Evolutionary conservation across 2,113 vertebrate genomes (phyloP).

Genomic region (Anguilla rostrata): DNA sequence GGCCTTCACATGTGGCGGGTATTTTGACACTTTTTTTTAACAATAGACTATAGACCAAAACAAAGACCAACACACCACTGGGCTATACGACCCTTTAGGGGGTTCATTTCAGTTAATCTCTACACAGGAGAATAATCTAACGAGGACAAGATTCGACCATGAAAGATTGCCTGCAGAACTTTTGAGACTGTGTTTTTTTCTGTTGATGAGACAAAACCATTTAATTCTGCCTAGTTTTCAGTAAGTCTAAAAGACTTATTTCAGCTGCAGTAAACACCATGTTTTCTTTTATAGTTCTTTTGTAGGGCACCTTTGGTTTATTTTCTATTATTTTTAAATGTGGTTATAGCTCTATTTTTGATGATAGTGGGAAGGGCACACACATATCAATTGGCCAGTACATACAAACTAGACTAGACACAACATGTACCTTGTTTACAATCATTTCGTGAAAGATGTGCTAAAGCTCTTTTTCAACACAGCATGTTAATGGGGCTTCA

Average conservation of each 20-base stretch:
- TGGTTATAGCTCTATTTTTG: no score
- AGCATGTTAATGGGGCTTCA: not conserved
- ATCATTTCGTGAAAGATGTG: not conserved
- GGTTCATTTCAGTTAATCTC: not conserved
- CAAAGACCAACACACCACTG: not conserved
- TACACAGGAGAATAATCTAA: not conserved
- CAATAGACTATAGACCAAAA: not conserved
- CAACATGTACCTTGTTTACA: not conserved
- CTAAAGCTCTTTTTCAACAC: constrained; percentile 10
- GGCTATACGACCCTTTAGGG: not conserved
- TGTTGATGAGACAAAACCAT: not conserved
- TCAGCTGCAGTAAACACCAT: constrained; percentile 41
- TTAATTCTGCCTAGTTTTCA: constrained; percentile 35
- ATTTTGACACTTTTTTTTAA: not conserved
- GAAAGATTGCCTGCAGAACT: not conserved
- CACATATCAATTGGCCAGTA: not conserved
- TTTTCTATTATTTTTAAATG: constrained; percentile 7
- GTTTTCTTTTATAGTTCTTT: constrained; percentile 59
- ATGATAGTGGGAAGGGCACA: not conserved
- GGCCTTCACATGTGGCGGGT: not conserved
- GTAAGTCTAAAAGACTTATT: constrained; percentile 33
- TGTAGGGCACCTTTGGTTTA: constrained; percentile 50
- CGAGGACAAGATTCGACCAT: not conserved
- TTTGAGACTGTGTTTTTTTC: not conserved
- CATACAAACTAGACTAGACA: not conserved